These are phyloP conservation scores for Eufriesea mexicana DNA, from an alignment of 1,140 invertebrate species.

Conservation along the genomic window DNA sequence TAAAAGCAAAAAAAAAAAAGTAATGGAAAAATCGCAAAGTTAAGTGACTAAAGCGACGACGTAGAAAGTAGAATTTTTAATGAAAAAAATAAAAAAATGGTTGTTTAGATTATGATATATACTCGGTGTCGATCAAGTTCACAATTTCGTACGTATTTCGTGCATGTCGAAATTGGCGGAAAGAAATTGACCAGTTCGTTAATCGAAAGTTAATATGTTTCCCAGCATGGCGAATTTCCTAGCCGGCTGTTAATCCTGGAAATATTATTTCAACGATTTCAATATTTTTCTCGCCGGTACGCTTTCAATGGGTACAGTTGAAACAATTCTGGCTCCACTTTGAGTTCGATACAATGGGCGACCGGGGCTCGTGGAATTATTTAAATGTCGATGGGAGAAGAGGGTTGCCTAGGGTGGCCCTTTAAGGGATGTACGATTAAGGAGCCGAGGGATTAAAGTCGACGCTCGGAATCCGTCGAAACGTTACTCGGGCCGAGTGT, in stretches of 20 bases:
- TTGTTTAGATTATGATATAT: too few relatives aligned
- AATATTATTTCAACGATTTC: background rate
- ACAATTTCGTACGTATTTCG: too few relatives aligned
- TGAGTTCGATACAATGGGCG: background rate
- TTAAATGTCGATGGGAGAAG: background rate
- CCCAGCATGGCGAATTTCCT: background rate
- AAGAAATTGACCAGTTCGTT: too few relatives aligned
- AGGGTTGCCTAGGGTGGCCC: background rate
- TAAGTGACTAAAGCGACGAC: too few relatives aligned
- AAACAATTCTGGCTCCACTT: background rate
- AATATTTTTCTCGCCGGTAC: background rate
- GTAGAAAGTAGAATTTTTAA: too few relatives aligned
- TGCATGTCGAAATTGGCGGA: too few relatives aligned
- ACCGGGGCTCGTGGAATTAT: background rate
- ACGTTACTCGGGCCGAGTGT: background rate
- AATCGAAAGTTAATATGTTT: background rate
- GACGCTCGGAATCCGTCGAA: slow-evolving; percentile 1
- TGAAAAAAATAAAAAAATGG: too few relatives aligned
- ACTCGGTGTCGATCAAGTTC: too few relatives aligned
- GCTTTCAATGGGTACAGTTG: background rate
- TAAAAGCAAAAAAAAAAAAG: too few relatives aligned
- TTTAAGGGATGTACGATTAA: slow-evolving; percentile 1
- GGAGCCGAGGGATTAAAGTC: background rate
- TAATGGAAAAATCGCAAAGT: too few relatives aligned
- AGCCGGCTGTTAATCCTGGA: background rate